Evolutionary conservation across 2,888 invertebrate genomes (phyloP).

Genomic region (Drosophila pullipes): DNA sequence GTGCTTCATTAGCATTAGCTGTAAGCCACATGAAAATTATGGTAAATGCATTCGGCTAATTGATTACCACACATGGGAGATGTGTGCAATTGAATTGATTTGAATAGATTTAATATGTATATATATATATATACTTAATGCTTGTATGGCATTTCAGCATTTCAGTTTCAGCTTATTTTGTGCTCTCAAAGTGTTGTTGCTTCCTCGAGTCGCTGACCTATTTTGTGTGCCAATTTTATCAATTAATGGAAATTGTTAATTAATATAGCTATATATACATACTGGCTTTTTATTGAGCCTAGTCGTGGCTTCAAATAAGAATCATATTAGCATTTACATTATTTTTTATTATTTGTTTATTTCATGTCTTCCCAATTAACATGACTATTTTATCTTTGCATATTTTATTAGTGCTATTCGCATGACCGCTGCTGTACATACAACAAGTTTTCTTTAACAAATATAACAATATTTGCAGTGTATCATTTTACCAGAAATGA

Average conservation of each 20-base stretch:
- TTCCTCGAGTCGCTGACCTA: not conserved
- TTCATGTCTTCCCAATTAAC: not conserved
- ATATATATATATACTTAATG: not conserved
- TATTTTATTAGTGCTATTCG: not conserved
- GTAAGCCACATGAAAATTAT: slow-evolving; percentile 14
- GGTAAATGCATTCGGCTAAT: slow-evolving; percentile 36
- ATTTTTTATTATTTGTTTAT: not conserved
- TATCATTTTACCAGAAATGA: not conserved
- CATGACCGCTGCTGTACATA: not conserved
- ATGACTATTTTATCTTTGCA: not conserved
- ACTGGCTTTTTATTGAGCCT: not conserved
- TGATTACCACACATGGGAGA: slow-evolving; percentile 30
- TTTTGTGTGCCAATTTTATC: not conserved
- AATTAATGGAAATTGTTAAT: not conserved
- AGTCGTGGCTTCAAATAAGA: not conserved
- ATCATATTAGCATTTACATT: not conserved
- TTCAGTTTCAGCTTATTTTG: not conserved
- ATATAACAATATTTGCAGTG: not conserved
- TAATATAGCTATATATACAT: not conserved
- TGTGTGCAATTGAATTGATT: slow-evolving; percentile 3
- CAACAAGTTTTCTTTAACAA: not conserved
- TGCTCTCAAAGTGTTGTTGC: not conserved
- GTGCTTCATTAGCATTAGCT: slow-evolving; percentile 32
- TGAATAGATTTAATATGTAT: not conserved
- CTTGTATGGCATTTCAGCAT: not conserved